Evolutionary conservation across 2,797 vertebrate genomes (phyloP).

Genomic region (Eptatretus atami): DNA sequence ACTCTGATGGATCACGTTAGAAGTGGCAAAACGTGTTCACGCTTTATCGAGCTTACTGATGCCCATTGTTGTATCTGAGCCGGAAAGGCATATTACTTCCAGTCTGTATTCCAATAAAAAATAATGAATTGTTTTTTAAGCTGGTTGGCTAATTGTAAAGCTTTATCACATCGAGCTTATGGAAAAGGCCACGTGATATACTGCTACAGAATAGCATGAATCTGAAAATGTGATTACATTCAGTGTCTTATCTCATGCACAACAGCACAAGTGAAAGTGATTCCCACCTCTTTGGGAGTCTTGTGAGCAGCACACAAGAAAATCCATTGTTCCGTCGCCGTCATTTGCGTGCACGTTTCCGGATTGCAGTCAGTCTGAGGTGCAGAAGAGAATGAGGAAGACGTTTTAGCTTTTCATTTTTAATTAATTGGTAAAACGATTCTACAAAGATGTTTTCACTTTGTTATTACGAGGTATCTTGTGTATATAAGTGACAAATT

Average conservation of each 20-base stretch:
- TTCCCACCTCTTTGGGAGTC: constrained; percentile 75
- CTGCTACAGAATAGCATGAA: not conserved
- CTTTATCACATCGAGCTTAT: not conserved
- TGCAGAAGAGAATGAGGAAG: constrained; percentile 4
- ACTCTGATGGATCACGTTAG: not conserved
- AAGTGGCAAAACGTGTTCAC: not conserved
- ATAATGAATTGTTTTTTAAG: no score
- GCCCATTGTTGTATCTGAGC: no score
- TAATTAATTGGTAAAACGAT: no score
- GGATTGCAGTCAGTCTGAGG: constrained; percentile 75
- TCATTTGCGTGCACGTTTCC: constrained; percentile 96
- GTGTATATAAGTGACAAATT: no score
- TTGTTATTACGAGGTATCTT: no score
- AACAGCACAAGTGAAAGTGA: not conserved
- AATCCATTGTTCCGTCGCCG: constrained; percentile 96
- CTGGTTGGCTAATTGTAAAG: no score
- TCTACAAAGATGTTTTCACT: no score
- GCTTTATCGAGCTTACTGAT: no score
- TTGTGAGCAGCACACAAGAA: constrained; percentile 96
- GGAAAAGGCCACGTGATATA: not conserved
- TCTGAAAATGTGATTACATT: not conserved
- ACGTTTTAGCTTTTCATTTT: no score
- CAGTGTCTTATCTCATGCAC: not conserved
- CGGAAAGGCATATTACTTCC: no score
- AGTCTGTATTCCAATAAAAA: no score